These are phyloP conservation scores for Ciconia maguari DNA, from an alignment of 2,113 vertebrate species.

Conservation along the genomic window DNA sequence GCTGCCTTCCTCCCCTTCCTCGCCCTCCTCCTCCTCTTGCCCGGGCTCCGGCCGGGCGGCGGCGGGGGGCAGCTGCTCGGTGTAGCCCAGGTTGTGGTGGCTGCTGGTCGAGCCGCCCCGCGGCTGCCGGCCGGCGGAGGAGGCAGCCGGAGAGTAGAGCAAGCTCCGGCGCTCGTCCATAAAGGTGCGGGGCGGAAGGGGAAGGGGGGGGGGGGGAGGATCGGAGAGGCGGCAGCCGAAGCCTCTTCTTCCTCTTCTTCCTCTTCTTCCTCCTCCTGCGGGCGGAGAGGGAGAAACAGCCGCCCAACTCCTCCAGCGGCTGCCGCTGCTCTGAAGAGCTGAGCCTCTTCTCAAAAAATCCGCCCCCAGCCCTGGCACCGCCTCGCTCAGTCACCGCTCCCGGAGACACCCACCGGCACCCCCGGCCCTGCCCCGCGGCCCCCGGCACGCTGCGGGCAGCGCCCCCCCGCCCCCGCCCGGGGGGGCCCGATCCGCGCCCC, in stretches of 20 bases:
- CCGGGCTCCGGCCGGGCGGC: not conserved
- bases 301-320: conserved; percentile 61
- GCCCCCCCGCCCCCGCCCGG: not conserved
- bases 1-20: conserved; percentile 74
- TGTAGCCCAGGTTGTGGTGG: conserved; percentile 86
- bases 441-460: not conserved
- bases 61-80: conserved; percentile 66
- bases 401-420: conserved; percentile 54
- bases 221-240: conserved; percentile 71
- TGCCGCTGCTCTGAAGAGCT: conserved; percentile 43
- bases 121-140: conserved; percentile 76
- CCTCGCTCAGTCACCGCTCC: conserved; percentile 43
- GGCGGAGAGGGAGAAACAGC: conserved; percentile 73
- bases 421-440: not conserved
- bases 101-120: conserved; percentile 75
- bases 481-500: not conserved
- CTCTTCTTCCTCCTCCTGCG: conserved; percentile 51
- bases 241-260: conserved; percentile 8
- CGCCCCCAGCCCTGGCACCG: conserved; percentile 56
- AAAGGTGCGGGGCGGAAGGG: conserved; percentile 76
- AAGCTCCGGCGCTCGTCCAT: conserved; percentile 94
- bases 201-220: conserved; percentile 67
- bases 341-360: conserved; percentile 35
- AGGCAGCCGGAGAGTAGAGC: conserved; percentile 86
- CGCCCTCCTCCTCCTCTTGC: conserved; percentile 25